Base-by-base conservation (phyloP, 2,888 invertebrate genomes). In the Phymatocera aterrima region DNA sequence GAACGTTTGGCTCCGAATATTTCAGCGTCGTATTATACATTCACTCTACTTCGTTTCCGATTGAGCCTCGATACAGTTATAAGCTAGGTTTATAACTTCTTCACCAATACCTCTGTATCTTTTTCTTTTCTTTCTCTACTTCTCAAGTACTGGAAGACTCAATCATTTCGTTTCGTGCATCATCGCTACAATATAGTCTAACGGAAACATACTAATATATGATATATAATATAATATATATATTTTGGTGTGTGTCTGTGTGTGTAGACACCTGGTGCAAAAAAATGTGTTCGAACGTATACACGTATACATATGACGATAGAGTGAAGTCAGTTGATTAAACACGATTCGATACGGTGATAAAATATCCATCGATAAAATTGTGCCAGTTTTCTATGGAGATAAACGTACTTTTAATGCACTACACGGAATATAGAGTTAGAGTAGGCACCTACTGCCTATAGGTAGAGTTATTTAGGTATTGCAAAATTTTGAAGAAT, bases 341-440 rank as follows among this genome's bases (percentile, higher is more conserved):
- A 75, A 75, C 57, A 75, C 37, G 43, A 75, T 75, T 75, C 40
- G 12, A 31, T 75, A 43, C 75, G 75, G 8, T 60, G 57, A 75
- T 75, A 40, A 57, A 60, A 54, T 60, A 40, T 57, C 28, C 8
- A 48, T 0, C 21, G 31, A 48, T 48, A 18, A 51, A 72, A 68
- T 68, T 46, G 24, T 43, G 24, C 46, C 34, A 46, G 3, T 28
- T 28, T 68, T 68, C 8, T 54, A 54, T 54, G 18, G 6, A 37
- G 6, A 64, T 37, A n/a, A 64, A 64, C 34, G 34, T 8, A 37
- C 37, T 37, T 64, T 37, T 51, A 12, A 18, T 51, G 51, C 51
- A 4, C 18, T n/a, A n/a, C n/a, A n/a, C n/a, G n/a, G n/a, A n/a
- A n/a, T n/a, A n/a, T n/a, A n/a, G n/a, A n/a, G n/a, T n/a, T n/a